Conservation (phyloP, 1,140 invertebrate species). For the Leptinotarsa lineolata region DNA sequence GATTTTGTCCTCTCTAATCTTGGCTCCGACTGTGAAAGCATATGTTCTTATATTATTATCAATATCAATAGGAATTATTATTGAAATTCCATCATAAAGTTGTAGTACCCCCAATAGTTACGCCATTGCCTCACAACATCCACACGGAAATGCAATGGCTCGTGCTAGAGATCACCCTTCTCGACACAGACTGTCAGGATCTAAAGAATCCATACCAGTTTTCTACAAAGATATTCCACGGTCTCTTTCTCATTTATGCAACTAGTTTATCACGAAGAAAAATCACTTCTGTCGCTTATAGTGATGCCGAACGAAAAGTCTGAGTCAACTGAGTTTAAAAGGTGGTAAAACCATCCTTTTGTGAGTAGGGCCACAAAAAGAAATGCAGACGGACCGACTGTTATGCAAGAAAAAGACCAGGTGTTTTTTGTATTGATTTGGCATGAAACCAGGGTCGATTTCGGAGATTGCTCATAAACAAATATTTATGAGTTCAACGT, state of each 20-base stretch:
- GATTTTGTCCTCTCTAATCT: no score
- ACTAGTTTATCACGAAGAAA: constrained; percentile 27
- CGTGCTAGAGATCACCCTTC: constrained; percentile 36
- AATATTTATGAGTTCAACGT: constrained; percentile 1
- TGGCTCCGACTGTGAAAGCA: no score
- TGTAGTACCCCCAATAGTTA: not conserved
- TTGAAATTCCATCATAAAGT: no score
- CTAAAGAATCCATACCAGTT: constrained; percentile 35
- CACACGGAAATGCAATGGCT: constrained; percentile 52
- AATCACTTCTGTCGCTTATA: not conserved
- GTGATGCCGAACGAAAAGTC: not conserved
- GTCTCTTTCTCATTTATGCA: constrained; percentile 36
- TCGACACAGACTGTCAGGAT: constrained; percentile 32
- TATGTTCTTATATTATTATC: no score
- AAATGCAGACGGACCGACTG: constrained; percentile 39
- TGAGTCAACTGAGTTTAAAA: constrained; percentile 30
- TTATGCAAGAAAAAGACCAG: constrained; percentile 43
- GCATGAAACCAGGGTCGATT: constrained; percentile 37
- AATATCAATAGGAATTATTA: no score
- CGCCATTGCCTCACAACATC: not conserved
- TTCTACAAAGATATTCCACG: constrained; percentile 34
- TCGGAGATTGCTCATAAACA: not conserved
- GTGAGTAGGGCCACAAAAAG: constrained; percentile 33
- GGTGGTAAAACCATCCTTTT: constrained; percentile 42
- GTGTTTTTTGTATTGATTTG: constrained; percentile 44